A percentile compares a stretch with the other conserved stretches of the same genome.
Conservation (phyloP, 2,888 invertebrate species). For the Tigriopus californicus region DNA sequence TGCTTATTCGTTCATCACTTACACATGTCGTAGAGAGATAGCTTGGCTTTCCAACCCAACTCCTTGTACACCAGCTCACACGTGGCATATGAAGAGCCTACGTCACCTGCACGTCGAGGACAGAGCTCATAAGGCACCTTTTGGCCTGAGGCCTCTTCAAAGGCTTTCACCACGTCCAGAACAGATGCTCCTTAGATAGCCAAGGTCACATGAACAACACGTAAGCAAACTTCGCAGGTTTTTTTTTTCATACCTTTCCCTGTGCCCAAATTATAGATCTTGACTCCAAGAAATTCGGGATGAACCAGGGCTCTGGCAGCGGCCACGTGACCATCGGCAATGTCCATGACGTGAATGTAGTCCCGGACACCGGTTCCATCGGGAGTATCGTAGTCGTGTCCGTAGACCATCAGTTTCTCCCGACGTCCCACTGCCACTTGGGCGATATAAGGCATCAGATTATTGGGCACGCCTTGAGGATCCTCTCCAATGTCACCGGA, state of each 20-base stretch:
- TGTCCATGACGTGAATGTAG: constrained; percentile 74
- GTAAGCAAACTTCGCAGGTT: too few species aligned
- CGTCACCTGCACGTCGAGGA: constrained; percentile 59
- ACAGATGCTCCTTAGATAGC: constrained; percentile 39
- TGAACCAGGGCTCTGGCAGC: constrained; percentile 34
- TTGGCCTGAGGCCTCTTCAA: constrained; percentile 49
- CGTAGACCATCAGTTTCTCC: constrained; percentile 54
- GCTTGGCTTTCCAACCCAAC: constrained; percentile 59
- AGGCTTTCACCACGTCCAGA: constrained; percentile 59
- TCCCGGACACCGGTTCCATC: constrained; percentile 76
- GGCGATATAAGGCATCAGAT: constrained; percentile 88
- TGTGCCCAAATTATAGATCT: background rate
- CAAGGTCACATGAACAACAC: too few species aligned
- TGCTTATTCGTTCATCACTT: too few species aligned
- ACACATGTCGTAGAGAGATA: constrained; percentile 51
- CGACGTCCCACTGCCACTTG: constrained; percentile 67
- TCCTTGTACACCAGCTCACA: constrained; percentile 51
- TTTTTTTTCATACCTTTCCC: background rate
- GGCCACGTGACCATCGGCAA: constrained; percentile 68
- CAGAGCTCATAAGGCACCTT: constrained; percentile 46
- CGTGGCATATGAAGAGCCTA: constrained; percentile 67
- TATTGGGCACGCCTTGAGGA: constrained; percentile 79
- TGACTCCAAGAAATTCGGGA: background rate
- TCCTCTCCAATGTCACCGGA: constrained; percentile 88
- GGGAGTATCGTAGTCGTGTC: constrained; percentile 62